Conservation (phyloP, 1,140 invertebrate species). For the Armadillidium nasatum region DNA sequence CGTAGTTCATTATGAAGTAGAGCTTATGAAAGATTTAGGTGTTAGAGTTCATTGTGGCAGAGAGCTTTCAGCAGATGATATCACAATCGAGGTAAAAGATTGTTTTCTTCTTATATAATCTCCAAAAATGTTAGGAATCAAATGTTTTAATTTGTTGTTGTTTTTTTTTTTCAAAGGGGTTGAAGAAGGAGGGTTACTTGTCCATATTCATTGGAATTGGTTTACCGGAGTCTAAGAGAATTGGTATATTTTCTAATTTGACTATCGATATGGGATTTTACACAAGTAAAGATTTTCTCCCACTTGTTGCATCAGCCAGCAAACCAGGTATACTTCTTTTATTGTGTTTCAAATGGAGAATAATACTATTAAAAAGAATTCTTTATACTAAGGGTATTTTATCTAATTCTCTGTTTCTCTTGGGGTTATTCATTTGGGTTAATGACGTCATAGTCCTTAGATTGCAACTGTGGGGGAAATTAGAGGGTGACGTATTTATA, state of each 20-base stretch:
- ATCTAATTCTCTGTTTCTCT: no score
- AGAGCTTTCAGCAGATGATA: constrained; percentile 60
- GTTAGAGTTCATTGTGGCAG: constrained; percentile 72
- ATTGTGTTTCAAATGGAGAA: no score
- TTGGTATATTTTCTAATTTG: constrained; percentile 74
- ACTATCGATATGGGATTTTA: constrained; percentile 79
- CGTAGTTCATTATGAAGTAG: constrained; percentile 89
- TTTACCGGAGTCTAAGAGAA: constrained; percentile 79
- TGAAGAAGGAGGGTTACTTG: constrained; percentile 65
- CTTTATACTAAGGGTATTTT: no score
- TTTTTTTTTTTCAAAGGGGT: constrained; percentile 51
- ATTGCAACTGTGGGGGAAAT: no score
- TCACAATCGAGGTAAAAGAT: constrained; percentile 62
- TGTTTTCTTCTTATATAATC: constrained; percentile 7
- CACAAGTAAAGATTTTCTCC: constrained; percentile 92
- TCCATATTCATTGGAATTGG: constrained; percentile 92
- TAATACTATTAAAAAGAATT: no score
- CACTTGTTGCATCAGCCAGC: constrained; percentile 75
- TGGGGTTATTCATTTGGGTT: no score
- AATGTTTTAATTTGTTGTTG: constrained; percentile 2
- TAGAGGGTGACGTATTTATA: no score
- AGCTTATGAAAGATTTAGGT: constrained; percentile 84
- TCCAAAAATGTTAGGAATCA: no score
- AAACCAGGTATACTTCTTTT: constrained; percentile 64
- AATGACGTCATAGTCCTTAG: no score